phyloP scores from a whole-genome alignment of 2,113 vertebrate species.

The Urocolius indicus region DNA sequence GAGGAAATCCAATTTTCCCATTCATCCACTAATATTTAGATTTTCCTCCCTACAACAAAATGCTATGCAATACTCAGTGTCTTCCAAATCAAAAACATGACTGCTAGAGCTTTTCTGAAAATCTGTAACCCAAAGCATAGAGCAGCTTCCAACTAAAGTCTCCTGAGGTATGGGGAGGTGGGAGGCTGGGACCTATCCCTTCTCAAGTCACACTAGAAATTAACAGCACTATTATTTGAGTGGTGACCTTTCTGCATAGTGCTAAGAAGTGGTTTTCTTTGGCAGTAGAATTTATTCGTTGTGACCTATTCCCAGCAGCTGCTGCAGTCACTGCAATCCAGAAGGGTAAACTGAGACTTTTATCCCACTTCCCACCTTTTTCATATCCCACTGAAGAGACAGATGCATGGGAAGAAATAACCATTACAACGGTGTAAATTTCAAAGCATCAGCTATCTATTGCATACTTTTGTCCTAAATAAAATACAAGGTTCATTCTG shows the following conservation, averaged over 20 bases:
- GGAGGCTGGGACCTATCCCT: background rate
- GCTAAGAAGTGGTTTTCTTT: background rate
- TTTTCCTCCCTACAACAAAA: background rate
- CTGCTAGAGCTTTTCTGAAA: background rate
- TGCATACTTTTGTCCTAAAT: background rate
- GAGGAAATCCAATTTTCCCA: constrained; percentile 31
- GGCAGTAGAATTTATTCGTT: background rate
- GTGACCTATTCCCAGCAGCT: background rate
- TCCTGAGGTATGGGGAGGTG: background rate
- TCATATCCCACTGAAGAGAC: background rate
- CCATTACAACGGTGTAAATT: background rate
- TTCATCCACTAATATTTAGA: background rate
- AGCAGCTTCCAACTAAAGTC: background rate
- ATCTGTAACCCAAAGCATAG: background rate
- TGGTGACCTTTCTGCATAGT: background rate
- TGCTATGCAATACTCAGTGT: background rate
- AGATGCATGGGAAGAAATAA: background rate
- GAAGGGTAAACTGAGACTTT: background rate
- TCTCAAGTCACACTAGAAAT: background rate
- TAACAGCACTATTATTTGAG: background rate
- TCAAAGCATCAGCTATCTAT: background rate
- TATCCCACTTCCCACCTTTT: background rate
- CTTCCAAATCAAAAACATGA: background rate
- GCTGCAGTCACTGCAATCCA: background rate
- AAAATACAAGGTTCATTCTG: background rate